Percentiles rank a stretch among this genome's conserved stretches.
phyloP scores from a whole-genome alignment of 2,113 vertebrate genomes.

The Nothoprocta perdicaria region DNA sequence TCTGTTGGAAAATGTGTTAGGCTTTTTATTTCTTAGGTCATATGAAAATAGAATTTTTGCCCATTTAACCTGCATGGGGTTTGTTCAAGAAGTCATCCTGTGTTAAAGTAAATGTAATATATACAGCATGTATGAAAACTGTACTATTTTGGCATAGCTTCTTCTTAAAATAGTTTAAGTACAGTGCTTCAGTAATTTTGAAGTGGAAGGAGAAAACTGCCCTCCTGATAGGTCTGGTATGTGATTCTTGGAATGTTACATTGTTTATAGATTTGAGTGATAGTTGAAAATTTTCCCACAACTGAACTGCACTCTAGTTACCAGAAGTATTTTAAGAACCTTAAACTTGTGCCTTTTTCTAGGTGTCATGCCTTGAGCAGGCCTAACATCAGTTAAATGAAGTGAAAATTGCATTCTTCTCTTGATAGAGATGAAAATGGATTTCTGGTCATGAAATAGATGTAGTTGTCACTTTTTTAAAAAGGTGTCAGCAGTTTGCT shows the following conservation, averaged over 20 bases:
- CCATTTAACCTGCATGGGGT: neutral
- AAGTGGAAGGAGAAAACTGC: conserved; percentile 38
- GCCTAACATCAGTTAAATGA: conserved; percentile 93
- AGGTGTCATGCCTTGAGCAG: conserved; percentile 85
- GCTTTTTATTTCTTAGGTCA: conserved; percentile 12
- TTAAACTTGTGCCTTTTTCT: conserved; percentile 85
- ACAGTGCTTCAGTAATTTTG: conserved; percentile 30
- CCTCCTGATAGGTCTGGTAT: conserved; percentile 13
- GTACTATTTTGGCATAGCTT: neutral
- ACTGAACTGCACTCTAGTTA: conserved; percentile 77
- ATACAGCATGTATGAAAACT: neutral
- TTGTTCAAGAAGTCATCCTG: neutral
- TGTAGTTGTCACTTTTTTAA: conserved; percentile 95
- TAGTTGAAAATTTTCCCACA: conserved; percentile 67
- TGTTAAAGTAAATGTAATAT: conserved; percentile 55
- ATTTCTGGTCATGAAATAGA: conserved; percentile 95
- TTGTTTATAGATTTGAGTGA: conserved; percentile 59
- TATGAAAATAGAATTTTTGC: neutral
- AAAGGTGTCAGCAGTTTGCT: conserved; percentile 96
- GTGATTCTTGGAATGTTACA: conserved; percentile 53
- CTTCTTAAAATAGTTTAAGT: conserved; percentile 47
- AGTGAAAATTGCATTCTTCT: conserved; percentile 97
- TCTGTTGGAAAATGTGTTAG: conserved; percentile 11
- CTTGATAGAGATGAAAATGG: conserved; percentile 96
- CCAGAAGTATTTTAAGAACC: conserved; percentile 85